Conservation (phyloP, 2,797 vertebrate species). For the Centroberyx gerrardi region DNA sequence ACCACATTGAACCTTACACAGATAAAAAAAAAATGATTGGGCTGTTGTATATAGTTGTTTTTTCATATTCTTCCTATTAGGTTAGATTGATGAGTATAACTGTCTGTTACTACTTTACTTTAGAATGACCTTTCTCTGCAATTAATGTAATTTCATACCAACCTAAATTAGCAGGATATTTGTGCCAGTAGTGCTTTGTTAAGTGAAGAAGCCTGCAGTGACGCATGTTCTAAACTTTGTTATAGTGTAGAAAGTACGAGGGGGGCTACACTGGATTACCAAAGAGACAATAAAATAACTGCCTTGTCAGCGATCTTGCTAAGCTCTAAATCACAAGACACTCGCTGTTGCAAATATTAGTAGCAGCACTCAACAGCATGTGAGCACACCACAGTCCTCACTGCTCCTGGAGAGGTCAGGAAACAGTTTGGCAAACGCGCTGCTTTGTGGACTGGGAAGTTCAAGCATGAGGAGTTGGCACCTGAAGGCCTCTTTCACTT, state of each 20-base stretch:
- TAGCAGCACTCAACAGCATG: conserved; percentile 6
- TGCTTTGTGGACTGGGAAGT: conserved; percentile 35
- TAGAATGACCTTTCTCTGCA: background rate
- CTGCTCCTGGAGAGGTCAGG: conserved; percentile 41
- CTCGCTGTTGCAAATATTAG: conserved; percentile 56
- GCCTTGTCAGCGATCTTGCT: conserved; percentile 32
- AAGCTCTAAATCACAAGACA: conserved; percentile 53
- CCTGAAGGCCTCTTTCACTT: conserved; percentile 39
- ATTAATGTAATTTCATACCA: background rate
- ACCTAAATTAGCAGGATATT: background rate
- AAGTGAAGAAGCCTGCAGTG: background rate
- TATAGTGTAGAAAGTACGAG: conserved; percentile 12
- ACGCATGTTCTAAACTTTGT: background rate
- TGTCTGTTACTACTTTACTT: background rate
- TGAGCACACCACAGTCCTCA: conserved; percentile 20
- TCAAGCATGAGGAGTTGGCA: conserved; percentile 52
- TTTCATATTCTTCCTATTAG: too few relatives aligned
- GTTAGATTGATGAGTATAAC: too few relatives aligned
- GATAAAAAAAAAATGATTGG: too few relatives aligned
- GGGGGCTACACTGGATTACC: conserved; percentile 21
- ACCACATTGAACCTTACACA: too few relatives aligned
- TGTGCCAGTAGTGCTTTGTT: background rate
- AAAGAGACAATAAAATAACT: conserved; percentile 49
- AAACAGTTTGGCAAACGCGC: conserved; percentile 32
- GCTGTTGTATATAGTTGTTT: too few relatives aligned